Evolutionary conservation across 2,797 vertebrate species (phyloP), one percentile per base, ranked within the genome.

Genomic region (Apogon talboti): DNA sequence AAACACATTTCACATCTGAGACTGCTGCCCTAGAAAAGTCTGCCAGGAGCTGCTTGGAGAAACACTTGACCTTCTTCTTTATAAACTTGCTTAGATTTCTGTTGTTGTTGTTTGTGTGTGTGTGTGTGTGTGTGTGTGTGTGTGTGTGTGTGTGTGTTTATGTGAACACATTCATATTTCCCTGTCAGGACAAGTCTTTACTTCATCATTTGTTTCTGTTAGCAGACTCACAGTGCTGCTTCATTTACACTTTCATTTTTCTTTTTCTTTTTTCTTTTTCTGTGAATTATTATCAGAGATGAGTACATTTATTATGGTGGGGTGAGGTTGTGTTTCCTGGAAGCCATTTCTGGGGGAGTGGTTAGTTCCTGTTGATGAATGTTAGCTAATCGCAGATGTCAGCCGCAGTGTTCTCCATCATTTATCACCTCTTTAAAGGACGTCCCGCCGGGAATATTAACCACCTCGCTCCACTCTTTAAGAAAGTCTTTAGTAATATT

Each of bases 401-500:
- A 71, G 68, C 53, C 21, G n/a, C 46, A 4, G 35, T 4, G 61
- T 51, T 75, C 45, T 38, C 53, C 4, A 49, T 79, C 83, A 79
- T 87, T 69, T 43, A 78, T 87, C 83, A 84, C 66, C 57, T 82
- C 67, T 82, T 73, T 85, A 81, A 82, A 80, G 70, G 61, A 81
- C 67, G 57, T 82, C 81, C 75, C 79, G 69, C 11, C 1, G 77
- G 83, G 83, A 82, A 79, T 77, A 84, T 84, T 82, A 82, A 79
- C 77, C 76, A 70, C 78, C 58, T 56, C 24, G 15, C 56, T 78
- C 50, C 65, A 49, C 66, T 71, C 76, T 82, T 80, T 82, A 73
- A 76, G 53, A 46, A 66, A 78, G 69, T 76, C 68, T 80, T 80
- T 74, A 76, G 71, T 61, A 18, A 76, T 59, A 66, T 81, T 77